These are phyloP conservation scores for Xenopus laevis DNA, from an alignment of 2,113 vertebrate species.

Conservation along the genomic window DNA sequence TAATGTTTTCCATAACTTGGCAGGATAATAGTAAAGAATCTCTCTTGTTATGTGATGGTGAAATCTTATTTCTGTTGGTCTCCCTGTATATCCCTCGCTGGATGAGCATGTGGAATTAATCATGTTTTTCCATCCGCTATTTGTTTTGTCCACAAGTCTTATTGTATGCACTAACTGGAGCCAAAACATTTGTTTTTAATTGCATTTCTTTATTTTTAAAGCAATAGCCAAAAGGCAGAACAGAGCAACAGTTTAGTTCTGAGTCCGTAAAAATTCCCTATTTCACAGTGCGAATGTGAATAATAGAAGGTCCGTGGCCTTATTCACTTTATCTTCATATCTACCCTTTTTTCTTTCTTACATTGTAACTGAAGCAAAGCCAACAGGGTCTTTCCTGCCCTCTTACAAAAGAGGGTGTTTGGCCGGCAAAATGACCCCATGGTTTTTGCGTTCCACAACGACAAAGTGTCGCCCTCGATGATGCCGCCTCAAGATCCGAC, in stretches of 20 bases:
- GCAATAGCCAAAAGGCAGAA: background rate
- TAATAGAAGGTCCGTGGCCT: background rate
- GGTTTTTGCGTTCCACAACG: conserved; percentile 13
- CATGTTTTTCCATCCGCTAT: too few relatives aligned
- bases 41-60: too few relatives aligned
- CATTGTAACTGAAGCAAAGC: background rate
- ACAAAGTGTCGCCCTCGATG: conserved; percentile 35
- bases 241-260: background rate
- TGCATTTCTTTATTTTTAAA: background rate
- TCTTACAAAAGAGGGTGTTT: conserved; percentile 23
- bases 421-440: conserved; percentile 15
- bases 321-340: background rate
- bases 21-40: too few relatives aligned
- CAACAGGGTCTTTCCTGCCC: background rate
- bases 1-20: too few relatives aligned
- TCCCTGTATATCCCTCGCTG: too few relatives aligned
- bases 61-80: too few relatives aligned
- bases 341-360: background rate
- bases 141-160: too few relatives aligned
- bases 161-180: background rate
- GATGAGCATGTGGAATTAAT: too few relatives aligned
- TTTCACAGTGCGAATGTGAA: too few relatives aligned
- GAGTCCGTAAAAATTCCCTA: background rate
- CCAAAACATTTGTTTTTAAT: conserved; percentile 38
- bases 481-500: conserved; percentile 36